These are phyloP conservation scores for Sminthurides aquaticus DNA, from an alignment of 2,888 invertebrate species.

Conservation along the genomic window DNA sequence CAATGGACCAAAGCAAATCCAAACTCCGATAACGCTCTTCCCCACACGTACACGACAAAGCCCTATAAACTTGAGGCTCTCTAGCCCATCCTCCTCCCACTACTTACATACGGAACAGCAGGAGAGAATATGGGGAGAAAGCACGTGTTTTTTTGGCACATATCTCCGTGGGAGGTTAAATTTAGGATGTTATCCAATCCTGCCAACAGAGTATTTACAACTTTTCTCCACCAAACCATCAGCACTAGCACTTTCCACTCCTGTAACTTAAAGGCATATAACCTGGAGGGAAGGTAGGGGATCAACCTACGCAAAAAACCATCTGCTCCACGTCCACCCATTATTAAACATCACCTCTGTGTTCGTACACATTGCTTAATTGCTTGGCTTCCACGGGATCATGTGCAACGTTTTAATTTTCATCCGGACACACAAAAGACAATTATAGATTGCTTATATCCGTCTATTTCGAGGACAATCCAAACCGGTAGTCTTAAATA, in stretches of 20 bases:
- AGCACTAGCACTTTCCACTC: background rate
- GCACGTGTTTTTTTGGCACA: constrained; percentile 21
- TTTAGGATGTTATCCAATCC: constrained; percentile 7
- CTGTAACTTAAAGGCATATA: background rate
- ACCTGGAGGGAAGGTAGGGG: background rate
- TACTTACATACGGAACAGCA: background rate
- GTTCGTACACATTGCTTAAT: background rate
- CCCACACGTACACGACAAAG: background rate
- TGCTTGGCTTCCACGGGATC: no score
- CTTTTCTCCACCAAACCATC: background rate
- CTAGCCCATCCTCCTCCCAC: background rate
- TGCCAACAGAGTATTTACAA: background rate
- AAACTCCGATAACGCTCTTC: no score
- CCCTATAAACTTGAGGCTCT: background rate
- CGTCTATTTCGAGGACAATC: no score
- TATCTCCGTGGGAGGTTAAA: constrained; percentile 11
- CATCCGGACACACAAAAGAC: no score
- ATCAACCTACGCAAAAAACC: background rate
- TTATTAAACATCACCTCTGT: no score
- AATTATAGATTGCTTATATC: no score
- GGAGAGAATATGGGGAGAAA: background rate
- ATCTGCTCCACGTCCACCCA: background rate
- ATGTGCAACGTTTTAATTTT: no score
- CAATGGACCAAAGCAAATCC: no score
- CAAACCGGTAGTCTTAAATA: no score